A percentile compares a stretch with the other conserved stretches of the same genome.
Evolutionary conservation across 2,888 invertebrate genomes (phyloP).

Genomic region (Chymomyza fuscimana): DNA sequence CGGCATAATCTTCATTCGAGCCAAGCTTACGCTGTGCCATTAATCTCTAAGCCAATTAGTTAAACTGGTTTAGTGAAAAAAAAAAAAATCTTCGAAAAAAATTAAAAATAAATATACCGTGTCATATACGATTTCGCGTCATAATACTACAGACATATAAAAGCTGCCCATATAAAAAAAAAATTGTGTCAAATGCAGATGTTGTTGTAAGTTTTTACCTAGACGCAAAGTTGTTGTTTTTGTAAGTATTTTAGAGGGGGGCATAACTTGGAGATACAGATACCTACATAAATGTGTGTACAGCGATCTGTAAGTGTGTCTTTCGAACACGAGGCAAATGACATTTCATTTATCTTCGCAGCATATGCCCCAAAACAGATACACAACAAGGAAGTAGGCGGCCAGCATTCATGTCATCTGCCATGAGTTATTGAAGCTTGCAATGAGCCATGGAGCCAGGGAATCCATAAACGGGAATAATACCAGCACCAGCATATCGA

Average conservation of each 20-base stretch:
- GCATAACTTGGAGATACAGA: slow-evolving; percentile 1
- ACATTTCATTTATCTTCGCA: slow-evolving; percentile 63
- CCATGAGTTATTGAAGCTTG: slow-evolving; percentile 44
- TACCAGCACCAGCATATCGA: neutral
- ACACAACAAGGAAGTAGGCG: slow-evolving; percentile 31
- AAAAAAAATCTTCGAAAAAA: too few species aligned
- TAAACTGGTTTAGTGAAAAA: too few species aligned
- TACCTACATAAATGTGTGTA: slow-evolving; percentile 11
- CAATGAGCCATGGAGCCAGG: slow-evolving; percentile 1
- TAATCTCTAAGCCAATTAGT: too few species aligned
- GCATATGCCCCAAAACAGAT: slow-evolving; percentile 6
- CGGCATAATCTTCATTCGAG: too few species aligned
- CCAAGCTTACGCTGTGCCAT: too few species aligned
- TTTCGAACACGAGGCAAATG: slow-evolving; percentile 51
- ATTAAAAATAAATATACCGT: too few species aligned
- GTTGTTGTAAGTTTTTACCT: neutral
- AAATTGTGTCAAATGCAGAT: neutral
- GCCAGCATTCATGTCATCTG: slow-evolving; percentile 49
- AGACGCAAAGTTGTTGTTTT: neutral
- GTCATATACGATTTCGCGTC: neutral
- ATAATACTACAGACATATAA: neutral
- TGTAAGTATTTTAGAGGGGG: neutral
- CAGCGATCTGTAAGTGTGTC: slow-evolving; percentile 18
- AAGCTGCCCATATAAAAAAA: neutral
- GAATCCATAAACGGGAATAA: neutral